Conservation (phyloP, 2,888 invertebrate genomes). For the Brachyopa scutellaris region DNA sequence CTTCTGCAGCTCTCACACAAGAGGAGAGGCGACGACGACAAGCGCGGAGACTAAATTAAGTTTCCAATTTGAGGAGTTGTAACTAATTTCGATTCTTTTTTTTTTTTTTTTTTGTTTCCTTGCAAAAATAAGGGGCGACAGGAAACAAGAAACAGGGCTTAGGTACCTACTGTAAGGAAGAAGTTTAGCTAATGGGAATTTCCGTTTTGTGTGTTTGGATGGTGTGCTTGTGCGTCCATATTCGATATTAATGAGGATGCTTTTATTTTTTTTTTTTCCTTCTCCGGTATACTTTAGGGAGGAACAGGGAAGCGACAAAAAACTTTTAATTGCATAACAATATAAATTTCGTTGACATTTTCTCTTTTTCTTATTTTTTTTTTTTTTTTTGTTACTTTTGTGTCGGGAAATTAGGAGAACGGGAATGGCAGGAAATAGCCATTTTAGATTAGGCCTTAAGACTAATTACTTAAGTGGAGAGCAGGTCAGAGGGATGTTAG, state of each 20-base stretch:
- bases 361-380: neutral
- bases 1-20: neutral
- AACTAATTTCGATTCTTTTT: conserved; percentile 56
- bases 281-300: neutral
- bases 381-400: neutral
- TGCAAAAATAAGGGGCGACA: too few relatives aligned
- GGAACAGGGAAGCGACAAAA: conserved; percentile 3
- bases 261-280: conserved; percentile 37
- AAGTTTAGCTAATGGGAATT: conserved; percentile 70
- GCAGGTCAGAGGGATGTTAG: too few relatives aligned
- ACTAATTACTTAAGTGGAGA: neutral
- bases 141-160: neutral
- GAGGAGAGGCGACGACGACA: conserved; percentile 37
- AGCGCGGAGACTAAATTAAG: conserved; percentile 58
- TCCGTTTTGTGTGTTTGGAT: conserved; percentile 53
- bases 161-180: conserved; percentile 27
- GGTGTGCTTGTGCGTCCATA: conserved; percentile 55
- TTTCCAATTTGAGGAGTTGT: conserved; percentile 71
- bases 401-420: conserved; percentile 6
- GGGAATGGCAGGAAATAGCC: neutral
- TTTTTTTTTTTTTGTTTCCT: too few relatives aligned
- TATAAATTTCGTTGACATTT: conserved; percentile 55
- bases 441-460: neutral
- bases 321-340: conserved; percentile 69
- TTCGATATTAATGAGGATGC: conserved; percentile 69